These are phyloP conservation scores for Drosophila helvetica DNA, from an alignment of 2,888 invertebrate genomes.

Conservation along the genomic window DNA sequence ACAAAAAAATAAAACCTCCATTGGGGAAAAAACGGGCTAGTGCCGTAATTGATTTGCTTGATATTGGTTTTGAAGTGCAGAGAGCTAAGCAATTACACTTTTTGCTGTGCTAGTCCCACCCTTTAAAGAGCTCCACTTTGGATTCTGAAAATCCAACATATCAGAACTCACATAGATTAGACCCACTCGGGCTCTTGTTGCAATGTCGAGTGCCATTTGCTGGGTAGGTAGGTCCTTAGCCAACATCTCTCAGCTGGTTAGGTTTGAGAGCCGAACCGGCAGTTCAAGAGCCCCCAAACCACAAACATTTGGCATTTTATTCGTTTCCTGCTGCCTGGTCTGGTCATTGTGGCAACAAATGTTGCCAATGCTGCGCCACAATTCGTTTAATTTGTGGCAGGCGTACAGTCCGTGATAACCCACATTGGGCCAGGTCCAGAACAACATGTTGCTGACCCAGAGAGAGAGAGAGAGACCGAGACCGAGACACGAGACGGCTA, in stretches of 20 bases:
- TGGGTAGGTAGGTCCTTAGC: conserved; percentile 19
- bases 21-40: conserved; percentile 3
- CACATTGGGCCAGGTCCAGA: conserved; percentile 51
- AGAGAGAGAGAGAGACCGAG: conserved; percentile 33
- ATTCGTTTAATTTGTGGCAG: conserved; percentile 76
- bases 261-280: conserved; percentile 9
- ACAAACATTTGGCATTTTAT: conserved; percentile 56
- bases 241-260: conserved; percentile 23
- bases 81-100: conserved; percentile 43
- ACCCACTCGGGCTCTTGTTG: conserved; percentile 17
- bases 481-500: conserved; percentile 1
- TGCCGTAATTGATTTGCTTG: conserved; percentile 71
- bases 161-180: conserved; percentile 15
- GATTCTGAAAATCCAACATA: background rate
- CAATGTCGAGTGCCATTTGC: conserved; percentile 29
- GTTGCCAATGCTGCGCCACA: conserved; percentile 70
- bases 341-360: conserved; percentile 66
- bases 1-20: conserved; percentile 3
- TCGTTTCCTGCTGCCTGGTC: conserved; percentile 27
- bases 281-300: conserved; percentile 44
- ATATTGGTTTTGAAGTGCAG: conserved; percentile 34
- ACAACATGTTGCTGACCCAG: conserved; percentile 79
- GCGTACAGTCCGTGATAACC: conserved; percentile 55
- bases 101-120: conserved; percentile 16
- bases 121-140: background rate